phyloP scores from a whole-genome alignment of 2,888 invertebrate genomes.

The Adelognathus sp. region DNA sequence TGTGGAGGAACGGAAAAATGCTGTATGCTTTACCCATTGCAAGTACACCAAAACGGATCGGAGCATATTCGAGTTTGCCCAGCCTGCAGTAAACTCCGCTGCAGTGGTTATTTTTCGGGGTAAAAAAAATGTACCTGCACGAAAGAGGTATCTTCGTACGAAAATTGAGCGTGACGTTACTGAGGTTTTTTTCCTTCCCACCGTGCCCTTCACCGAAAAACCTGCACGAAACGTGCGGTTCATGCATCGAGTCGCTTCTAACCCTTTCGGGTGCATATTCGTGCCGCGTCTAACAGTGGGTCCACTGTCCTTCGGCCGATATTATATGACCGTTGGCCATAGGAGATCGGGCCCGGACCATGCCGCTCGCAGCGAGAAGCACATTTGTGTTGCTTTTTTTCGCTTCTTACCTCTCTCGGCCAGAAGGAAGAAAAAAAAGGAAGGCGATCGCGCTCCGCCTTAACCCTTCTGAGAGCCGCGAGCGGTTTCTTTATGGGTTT shows the following conservation, averaged over 20 bases:
- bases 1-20: neutral
- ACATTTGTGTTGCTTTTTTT: conserved; percentile 46
- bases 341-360: conserved; percentile 60
- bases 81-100: neutral
- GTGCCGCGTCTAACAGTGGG: conserved; percentile 69
- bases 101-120: neutral
- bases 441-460: conserved; percentile 62
- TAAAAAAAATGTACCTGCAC: conserved; percentile 50
- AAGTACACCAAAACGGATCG: neutral
- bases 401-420: conserved; percentile 41
- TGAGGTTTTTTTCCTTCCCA: conserved; percentile 54
- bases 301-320: conserved; percentile 70
- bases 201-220: conserved; percentile 40
- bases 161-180: conserved; percentile 53
- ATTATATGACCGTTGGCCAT: conserved; percentile 59
- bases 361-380: conserved; percentile 59
- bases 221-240: conserved; percentile 46
- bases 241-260: conserved; percentile 44
- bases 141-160: conserved; percentile 28
- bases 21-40: neutral
- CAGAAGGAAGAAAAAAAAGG: conserved; percentile 61
- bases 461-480: conserved; percentile 77
- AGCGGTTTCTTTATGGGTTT: conserved; percentile 79
- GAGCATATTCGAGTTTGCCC: neutral
- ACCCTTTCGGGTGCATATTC: conserved; percentile 69